Percentiles rank a stretch among this genome's conserved stretches.
These are phyloP conservation scores for Drosophila ezoana DNA, from an alignment of 2,888 invertebrate genomes.

Conservation along the genomic window DNA sequence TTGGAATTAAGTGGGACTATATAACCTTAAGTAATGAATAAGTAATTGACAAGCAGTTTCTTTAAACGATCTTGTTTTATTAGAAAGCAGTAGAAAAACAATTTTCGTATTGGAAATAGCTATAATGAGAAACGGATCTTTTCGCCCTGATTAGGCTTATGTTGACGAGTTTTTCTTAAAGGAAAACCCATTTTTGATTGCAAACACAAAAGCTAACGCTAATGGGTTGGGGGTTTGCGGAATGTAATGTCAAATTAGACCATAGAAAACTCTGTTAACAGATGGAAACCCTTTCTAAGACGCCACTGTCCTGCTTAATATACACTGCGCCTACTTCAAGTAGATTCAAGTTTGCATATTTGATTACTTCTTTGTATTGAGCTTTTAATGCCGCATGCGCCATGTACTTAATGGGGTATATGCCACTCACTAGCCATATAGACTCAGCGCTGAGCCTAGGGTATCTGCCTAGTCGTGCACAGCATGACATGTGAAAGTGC, in stretches of 20 bases:
- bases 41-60: no score
- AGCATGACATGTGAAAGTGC: not conserved
- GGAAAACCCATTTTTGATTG: no score
- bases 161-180: no score
- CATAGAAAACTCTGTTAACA: not conserved
- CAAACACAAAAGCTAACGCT: not conserved
- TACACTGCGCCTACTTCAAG: constrained; percentile 5
- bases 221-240: not conserved
- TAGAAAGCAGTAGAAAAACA: not conserved
- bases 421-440: not conserved
- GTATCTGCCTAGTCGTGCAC: constrained; percentile 13
- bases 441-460: not conserved
- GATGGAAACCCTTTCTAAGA: not conserved
- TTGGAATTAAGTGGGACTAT: not conserved
- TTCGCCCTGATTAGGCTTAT: no score
- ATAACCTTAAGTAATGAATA: no score
- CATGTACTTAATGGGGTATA: not conserved
- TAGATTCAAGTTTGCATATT: constrained; percentile 29
- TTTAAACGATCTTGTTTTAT: no score
- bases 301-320: constrained; percentile 28
- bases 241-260: not conserved
- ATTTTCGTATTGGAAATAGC: no score
- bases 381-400: constrained; percentile 15
- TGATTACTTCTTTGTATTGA: constrained; percentile 10
- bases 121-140: no score